Evolutionary conservation across 2,888 invertebrate species (phyloP).

Genomic region (Acanthosepion lycidas): DNA sequence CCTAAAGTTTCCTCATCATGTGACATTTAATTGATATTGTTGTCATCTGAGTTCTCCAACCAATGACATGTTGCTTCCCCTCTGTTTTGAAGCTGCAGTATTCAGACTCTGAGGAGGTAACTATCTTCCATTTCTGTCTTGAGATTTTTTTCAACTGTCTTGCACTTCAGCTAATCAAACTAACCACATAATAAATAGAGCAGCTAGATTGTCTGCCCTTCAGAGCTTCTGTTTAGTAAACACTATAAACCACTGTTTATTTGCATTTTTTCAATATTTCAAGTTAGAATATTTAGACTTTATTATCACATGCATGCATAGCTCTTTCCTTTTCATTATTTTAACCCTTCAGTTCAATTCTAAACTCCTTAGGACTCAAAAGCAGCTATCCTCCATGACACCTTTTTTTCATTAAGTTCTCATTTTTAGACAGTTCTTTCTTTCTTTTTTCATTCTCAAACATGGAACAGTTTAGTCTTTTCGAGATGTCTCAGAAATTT

Average conservation of each 20-base stretch:
- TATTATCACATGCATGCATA: slow-evolving; percentile 44
- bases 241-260: slow-evolving; percentile 41
- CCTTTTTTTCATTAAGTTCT: background rate
- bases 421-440: background rate
- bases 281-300: slow-evolving; percentile 35
- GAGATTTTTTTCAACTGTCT: slow-evolving; percentile 38
- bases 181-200: background rate
- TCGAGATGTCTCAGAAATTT: background rate
- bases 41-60: background rate
- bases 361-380: background rate
- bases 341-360: background rate
- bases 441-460: background rate
- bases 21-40: slow-evolving; percentile 5
- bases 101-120: slow-evolving; percentile 48
- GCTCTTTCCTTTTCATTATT: background rate
- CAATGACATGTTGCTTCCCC: slow-evolving; percentile 47
- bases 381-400: background rate
- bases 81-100: slow-evolving; percentile 47
- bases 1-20: slow-evolving; percentile 6
- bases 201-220: background rate
- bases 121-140: slow-evolving; percentile 41
- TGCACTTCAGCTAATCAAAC: slow-evolving; percentile 41
- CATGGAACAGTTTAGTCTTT: background rate
- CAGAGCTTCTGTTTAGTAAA: slow-evolving; percentile 47
- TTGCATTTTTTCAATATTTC: slow-evolving; percentile 46